Evolutionary conservation across 2,888 invertebrate genomes (phyloP), one percentile per base, ranked within the genome.

Genomic region (Scaptomyza cyrtandrae): DNA sequence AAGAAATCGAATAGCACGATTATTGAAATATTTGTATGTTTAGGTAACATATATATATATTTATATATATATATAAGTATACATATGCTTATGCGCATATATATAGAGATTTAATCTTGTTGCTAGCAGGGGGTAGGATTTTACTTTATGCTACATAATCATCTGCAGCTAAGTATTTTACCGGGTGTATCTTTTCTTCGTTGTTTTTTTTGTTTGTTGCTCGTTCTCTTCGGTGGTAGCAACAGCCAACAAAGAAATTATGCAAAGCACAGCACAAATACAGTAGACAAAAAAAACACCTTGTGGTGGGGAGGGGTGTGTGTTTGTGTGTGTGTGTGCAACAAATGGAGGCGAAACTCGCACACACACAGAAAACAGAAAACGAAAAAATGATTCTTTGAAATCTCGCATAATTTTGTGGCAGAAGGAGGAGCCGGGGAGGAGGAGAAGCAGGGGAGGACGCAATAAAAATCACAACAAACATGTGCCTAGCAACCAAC

Each of bases 381-480:
- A 7, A 13, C 11, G 11, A 19, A 35, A 46, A 54, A 55, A 81
- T 50, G 29, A 71, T 81, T 85, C 63, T 63, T 83, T 64, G 66
- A 77, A 88, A 88, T 83, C 78, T 72, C 65, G 87, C 87, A 86
- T 88, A 83, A 83, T 86, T 88, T 24, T 10, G 1, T 2, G 6
- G 10, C 16, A 16, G 10, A 6, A 6, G 7, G 4, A 3, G 10
- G 7, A 14, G 14, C 7, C 9, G 14, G 3, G 10, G 7, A 14
- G 14, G 9, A 14, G 14, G 3, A 7, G 39, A 14, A 39, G 71
- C 55, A 65, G 55, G 24, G 24, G 67, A 59, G 72, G 0, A 64
- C 76, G 88, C 86, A 71, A 87, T 87, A 84, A 88, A 88, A 84
- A 89, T 84, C 89, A 87, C 73, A 85, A 78, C 82, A 85, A 85